These are phyloP conservation scores for Netelia inedita DNA, from an alignment of 2,888 invertebrate genomes.

Conservation along the genomic window DNA sequence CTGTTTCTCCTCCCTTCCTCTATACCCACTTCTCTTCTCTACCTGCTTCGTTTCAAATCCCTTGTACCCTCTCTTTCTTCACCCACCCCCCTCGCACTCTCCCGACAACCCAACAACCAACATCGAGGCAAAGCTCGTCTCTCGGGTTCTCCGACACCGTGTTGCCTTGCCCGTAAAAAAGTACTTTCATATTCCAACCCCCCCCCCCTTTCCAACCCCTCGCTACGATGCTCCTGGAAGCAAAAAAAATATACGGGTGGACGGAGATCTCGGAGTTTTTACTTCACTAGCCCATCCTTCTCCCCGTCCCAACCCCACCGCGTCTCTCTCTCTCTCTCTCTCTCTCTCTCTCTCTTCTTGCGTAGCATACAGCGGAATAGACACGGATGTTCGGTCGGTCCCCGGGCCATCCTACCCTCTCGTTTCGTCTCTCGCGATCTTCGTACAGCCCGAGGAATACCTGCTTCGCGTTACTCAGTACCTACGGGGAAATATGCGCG, in stretches of 20 bases:
- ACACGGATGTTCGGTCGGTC: slow-evolving; percentile 59
- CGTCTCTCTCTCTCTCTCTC: background rate
- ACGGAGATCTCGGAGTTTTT: slow-evolving; percentile 29
- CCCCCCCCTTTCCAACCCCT: background rate
- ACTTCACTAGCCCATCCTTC: slow-evolving; percentile 17
- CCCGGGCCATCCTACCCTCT: slow-evolving; percentile 54
- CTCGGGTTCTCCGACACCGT: slow-evolving; percentile 5
- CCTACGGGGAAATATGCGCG: no score
- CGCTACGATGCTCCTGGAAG: slow-evolving; percentile 13
- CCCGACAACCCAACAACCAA: slow-evolving; percentile 17
- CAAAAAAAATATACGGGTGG: slow-evolving; percentile 7
- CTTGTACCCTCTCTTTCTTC: background rate
- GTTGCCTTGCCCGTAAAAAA: slow-evolving; percentile 40
- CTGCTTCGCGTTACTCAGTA: no score
- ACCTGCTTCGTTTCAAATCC: background rate
- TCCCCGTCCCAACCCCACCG: background rate
- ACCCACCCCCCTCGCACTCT: background rate
- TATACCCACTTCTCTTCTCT: background rate
- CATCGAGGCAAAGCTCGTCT: slow-evolving; percentile 8
- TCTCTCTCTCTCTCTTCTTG: background rate
- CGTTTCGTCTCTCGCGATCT: no score
- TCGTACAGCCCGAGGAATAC: no score
- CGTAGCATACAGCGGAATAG: slow-evolving; percentile 6
- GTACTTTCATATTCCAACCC: slow-evolving; percentile 35
- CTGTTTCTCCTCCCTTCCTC: slow-evolving; percentile 1